phyloP scores from a whole-genome alignment of 2,113 vertebrate species.

The Hippocampus barbouri region DNA sequence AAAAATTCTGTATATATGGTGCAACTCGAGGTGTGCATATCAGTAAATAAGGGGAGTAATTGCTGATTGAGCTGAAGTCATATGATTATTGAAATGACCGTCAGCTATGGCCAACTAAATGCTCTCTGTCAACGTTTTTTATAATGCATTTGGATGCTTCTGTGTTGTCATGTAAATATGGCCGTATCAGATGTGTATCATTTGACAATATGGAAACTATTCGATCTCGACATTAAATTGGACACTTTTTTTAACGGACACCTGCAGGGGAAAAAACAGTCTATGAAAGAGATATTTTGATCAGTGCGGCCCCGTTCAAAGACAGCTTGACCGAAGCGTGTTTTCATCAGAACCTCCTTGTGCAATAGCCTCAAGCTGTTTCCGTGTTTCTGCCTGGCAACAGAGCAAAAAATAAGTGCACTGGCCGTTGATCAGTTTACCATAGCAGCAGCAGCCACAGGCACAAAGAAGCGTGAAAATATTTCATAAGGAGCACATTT shows the following conservation, averaged over 20 bases:
- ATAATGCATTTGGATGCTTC: not conserved
- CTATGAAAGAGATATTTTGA: not conserved
- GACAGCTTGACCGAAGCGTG: not conserved
- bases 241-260: not conserved
- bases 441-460: constrained; percentile 24
- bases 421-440: constrained; percentile 19
- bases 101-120: too few relatives aligned
- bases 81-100: too few relatives aligned
- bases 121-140: not conserved
- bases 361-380: not conserved
- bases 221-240: not conserved
- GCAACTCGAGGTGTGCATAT: too few relatives aligned
- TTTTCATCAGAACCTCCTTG: constrained; percentile 4
- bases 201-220: not conserved
- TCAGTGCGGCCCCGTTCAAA: not conserved
- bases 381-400: constrained; percentile 48
- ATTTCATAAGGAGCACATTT: not conserved
- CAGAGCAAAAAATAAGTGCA: constrained; percentile 18
- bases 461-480: not conserved
- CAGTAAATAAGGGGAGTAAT: too few relatives aligned
- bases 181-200: not conserved
- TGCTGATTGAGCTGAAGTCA: too few relatives aligned
- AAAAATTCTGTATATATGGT: too few relatives aligned
- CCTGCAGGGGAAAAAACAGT: not conserved
- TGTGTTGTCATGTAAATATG: not conserved